Conservation (phyloP, 2,888 invertebrate species). For the Oscheius sp. region DNA sequence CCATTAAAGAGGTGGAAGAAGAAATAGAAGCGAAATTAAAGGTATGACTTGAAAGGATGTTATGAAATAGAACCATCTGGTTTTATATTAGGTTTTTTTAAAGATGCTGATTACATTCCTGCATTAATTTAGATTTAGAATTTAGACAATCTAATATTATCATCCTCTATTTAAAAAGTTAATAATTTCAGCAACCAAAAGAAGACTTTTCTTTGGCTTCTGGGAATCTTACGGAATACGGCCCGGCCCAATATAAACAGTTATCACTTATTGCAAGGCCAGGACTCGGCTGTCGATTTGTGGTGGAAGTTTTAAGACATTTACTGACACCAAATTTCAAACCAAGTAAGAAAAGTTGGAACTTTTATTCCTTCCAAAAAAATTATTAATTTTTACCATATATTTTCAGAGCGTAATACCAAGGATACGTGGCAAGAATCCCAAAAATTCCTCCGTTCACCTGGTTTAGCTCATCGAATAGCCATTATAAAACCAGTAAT, state of each 20-base stretch:
- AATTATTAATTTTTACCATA: background rate
- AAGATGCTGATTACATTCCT: no score
- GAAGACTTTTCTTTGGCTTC: background rate
- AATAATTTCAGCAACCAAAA: slow-evolving; percentile 19
- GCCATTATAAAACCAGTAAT: background rate
- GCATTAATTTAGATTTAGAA: no score
- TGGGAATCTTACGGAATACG: background rate
- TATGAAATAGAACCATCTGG: no score
- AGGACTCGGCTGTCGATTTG: slow-evolving; percentile 22
- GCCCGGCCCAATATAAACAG: slow-evolving; percentile 8
- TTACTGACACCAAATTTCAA: slow-evolving; percentile 7
- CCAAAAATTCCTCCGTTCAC: slow-evolving; percentile 33
- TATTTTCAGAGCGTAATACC: slow-evolving; percentile 47
- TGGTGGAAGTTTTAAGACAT: slow-evolving; percentile 15
- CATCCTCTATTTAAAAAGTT: background rate
- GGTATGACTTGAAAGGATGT: background rate
- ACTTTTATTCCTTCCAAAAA: background rate
- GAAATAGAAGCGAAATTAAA: slow-evolving; percentile 11
- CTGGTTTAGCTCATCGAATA: background rate
- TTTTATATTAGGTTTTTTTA: no score
- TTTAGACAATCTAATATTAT: no score
- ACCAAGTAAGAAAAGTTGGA: background rate
- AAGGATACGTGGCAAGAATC: slow-evolving; percentile 56
- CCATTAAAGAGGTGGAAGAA: background rate
- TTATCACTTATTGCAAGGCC: slow-evolving; percentile 15